A percentile compares a stretch with the other conserved stretches of the same genome.
phyloP scores from a whole-genome alignment of 1,140 invertebrate species.

The Drosophila kepulauana region DNA sequence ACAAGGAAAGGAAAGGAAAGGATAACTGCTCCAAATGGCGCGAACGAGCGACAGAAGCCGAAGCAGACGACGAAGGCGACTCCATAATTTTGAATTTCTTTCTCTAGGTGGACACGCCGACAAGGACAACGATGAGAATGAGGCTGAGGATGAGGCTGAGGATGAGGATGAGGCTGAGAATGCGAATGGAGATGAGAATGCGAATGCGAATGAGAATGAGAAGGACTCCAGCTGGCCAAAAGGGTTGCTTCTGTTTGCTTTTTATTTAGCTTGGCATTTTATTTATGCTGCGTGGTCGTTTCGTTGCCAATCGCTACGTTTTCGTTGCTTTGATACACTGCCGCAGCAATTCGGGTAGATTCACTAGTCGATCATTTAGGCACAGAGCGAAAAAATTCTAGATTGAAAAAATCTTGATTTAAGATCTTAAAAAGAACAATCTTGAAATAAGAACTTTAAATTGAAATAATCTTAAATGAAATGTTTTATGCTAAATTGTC shows the following conservation, averaged over 20 bases:
- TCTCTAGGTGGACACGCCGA: conserved; percentile 36
- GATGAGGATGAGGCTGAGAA: background rate
- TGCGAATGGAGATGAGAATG: conserved; percentile 38
- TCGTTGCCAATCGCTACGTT: conserved; percentile 57
- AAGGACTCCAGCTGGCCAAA: conserved; percentile 38
- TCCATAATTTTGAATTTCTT: conserved; percentile 78
- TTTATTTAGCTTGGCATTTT: conserved; percentile 70
- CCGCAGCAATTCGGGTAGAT: background rate
- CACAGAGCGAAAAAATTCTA: too few relatives aligned
- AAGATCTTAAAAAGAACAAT: too few relatives aligned
- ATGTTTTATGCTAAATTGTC: too few relatives aligned
- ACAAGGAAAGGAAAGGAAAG: conserved; percentile 15
- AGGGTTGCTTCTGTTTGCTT: conserved; percentile 57
- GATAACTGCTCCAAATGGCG: conserved; percentile 18
- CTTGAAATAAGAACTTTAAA: too few relatives aligned
- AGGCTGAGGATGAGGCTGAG: too few relatives aligned
- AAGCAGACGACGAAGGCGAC: conserved; percentile 21
- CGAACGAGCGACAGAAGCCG: conserved; percentile 32
- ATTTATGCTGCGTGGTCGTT: conserved; percentile 79
- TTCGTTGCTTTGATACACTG: conserved; percentile 38
- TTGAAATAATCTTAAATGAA: too few relatives aligned
- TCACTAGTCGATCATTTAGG: background rate
- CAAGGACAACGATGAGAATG: conserved; percentile 52
- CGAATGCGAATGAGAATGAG: background rate
- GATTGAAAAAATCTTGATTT: too few relatives aligned